Evolutionary conservation across 2,113 vertebrate species (phyloP).

Genomic region (Petrocephalus microphthalmus): DNA sequence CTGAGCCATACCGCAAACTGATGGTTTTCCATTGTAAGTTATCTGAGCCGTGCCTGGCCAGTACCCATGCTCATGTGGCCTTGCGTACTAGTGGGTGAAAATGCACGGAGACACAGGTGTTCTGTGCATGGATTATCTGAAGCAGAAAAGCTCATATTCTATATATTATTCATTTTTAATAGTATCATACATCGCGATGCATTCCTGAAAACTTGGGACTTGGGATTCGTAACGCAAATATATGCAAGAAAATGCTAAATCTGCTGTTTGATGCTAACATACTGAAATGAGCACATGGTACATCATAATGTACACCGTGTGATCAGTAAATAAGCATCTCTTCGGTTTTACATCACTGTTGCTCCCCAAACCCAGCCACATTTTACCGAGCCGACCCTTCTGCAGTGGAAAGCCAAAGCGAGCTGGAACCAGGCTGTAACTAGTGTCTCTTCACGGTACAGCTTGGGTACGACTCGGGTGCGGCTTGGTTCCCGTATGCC

Average conservation of each 20-base stretch:
- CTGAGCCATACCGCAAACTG: no score
- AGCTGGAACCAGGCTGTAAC: neutral
- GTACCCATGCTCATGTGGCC: neutral
- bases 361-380: neutral
- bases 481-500: neutral
- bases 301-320: neutral
- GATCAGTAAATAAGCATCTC: no score
- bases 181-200: neutral
- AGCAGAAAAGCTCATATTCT: neutral
- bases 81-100: neutral
- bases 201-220: neutral
- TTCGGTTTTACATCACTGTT: neutral
- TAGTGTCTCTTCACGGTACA: neutral
- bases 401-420: neutral
- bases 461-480: neutral
- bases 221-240: no score
- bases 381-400: neutral
- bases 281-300: no score
- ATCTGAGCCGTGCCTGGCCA: neutral
- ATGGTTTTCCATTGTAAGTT: no score
- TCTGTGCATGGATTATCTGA: neutral
- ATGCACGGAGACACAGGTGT: neutral
- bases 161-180: neutral
- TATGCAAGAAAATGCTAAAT: no score
- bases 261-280: no score